These are phyloP conservation scores for Delichon dasypus DNA, from an alignment of 2,797 vertebrate genomes.

Conservation along the genomic window DNA sequence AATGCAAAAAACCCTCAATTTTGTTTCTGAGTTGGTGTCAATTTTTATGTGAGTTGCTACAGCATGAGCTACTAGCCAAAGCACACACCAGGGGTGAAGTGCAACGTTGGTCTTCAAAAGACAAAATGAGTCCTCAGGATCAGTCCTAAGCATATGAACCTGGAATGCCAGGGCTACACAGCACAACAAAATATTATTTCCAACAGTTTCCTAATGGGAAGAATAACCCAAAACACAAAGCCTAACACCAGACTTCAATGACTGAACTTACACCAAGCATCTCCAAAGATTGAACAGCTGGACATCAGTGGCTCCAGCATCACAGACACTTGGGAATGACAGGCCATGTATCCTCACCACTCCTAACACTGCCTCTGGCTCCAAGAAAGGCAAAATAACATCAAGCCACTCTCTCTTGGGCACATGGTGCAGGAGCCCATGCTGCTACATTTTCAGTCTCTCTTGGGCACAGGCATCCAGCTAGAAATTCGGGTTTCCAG, in stretches of 20 bases:
- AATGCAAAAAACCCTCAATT: background rate
- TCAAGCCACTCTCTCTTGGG: background rate
- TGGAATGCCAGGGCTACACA: background rate
- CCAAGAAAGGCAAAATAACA: background rate
- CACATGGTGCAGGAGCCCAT: background rate
- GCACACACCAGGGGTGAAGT: background rate
- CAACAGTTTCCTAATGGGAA: background rate
- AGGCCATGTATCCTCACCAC: background rate
- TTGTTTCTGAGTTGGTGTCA: background rate
- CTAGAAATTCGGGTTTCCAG: background rate
- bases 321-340: background rate
- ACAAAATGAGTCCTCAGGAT: background rate
- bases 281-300: background rate
- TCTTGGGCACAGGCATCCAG: background rate
- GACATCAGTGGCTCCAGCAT: background rate
- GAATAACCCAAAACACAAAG: background rate
- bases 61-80: background rate
- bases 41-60: background rate
- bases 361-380: accelerated
- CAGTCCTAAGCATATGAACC: background rate
- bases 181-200: background rate
- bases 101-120: background rate
- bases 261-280: background rate
- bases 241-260: background rate
- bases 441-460: background rate